Percentiles rank a stretch among this genome's conserved stretches.
Conservation (phyloP, 2,113 vertebrate species). For the Chaetorhynchus papuensis region DNA sequence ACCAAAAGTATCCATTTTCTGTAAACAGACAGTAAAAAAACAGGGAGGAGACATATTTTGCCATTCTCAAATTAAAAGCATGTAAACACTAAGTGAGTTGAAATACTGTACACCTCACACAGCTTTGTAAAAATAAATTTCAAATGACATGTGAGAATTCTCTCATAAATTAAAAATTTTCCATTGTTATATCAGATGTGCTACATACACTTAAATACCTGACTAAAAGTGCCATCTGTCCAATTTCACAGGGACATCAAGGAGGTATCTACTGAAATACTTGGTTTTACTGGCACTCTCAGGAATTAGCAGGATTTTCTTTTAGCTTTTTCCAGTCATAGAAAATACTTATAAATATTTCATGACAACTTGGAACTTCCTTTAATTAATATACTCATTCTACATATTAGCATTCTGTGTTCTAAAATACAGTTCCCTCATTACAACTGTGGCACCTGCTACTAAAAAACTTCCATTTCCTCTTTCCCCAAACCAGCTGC, state of each 20-base stretch:
- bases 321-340: background rate
- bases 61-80: background rate
- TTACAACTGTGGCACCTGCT: background rate
- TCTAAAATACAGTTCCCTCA: background rate
- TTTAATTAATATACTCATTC: background rate
- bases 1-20: background rate
- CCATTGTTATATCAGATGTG: background rate
- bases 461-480: background rate
- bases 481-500: background rate
- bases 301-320: background rate
- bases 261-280: background rate
- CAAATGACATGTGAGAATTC: background rate
- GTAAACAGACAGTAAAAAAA: background rate
- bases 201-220: background rate
- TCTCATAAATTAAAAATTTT: background rate
- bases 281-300: background rate
- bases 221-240: background rate
- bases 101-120: background rate
- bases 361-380: background rate
- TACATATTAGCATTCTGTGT: background rate
- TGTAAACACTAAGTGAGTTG: background rate
- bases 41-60: background rate
- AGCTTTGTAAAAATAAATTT: background rate
- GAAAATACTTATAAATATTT: background rate
- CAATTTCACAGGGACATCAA: background rate